Evolutionary conservation across 1,140 invertebrate species (phyloP).

Genomic region (Portunus trituberculatus): DNA sequence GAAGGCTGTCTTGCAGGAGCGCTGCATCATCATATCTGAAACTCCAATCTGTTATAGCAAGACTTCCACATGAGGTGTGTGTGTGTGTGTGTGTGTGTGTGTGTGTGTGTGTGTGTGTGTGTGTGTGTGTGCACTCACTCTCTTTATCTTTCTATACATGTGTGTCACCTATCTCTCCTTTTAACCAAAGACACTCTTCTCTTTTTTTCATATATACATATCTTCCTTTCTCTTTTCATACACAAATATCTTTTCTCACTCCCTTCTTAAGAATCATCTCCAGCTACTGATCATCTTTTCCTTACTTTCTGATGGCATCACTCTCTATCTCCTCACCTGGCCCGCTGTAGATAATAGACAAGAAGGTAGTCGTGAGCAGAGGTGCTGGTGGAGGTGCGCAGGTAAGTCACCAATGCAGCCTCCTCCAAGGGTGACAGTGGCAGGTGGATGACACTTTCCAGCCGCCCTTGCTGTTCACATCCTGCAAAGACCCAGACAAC

Average conservation of each 20-base stretch:
- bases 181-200: no score
- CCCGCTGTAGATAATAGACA: constrained; percentile 81
- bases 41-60: constrained; percentile 75
- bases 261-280: no score
- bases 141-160: no score
- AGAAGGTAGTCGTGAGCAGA: constrained; percentile 82
- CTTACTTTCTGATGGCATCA: neutral
- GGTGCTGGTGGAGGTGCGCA: constrained; percentile 81
- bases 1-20: constrained; percentile 50
- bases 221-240: neutral
- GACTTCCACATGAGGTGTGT: no score
- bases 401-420: constrained; percentile 82
- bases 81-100: no score
- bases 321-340: constrained; percentile 78
- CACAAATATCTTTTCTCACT: no score
- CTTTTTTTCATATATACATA: neutral
- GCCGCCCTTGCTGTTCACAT: constrained; percentile 81
- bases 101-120: no score
- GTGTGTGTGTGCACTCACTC: no score
- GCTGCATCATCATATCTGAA: constrained; percentile 79
- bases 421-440: constrained; percentile 83
- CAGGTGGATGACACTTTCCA: constrained; percentile 83
- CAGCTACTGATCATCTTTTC: neutral
- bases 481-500: constrained; percentile 78
- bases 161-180: no score